phyloP scores from a whole-genome alignment of 2,888 invertebrate species.

The Cheilosia scutellata region DNA sequence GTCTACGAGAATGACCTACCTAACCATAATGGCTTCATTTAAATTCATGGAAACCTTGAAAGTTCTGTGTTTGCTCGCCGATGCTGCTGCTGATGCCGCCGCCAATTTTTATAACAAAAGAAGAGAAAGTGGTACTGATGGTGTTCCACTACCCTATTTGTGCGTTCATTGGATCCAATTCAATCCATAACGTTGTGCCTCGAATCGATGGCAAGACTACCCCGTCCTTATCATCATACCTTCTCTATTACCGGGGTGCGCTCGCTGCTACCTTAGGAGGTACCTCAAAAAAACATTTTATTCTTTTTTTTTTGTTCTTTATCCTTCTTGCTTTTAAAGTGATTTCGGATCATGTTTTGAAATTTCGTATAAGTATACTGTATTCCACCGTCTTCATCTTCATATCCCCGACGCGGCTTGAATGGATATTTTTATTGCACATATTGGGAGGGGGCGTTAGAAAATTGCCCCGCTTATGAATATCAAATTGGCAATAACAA shows the following conservation, averaged over 20 bases:
- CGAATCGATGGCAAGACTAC: constrained; percentile 51
- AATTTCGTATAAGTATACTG: constrained; percentile 26
- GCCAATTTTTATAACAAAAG: constrained; percentile 49
- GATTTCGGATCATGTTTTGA: constrained; percentile 54
- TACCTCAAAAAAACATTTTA: constrained; percentile 47
- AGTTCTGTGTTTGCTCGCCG: constrained; percentile 61
- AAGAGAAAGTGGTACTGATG: constrained; percentile 42
- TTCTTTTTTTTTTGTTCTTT: constrained; percentile 7
- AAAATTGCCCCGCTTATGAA: constrained; percentile 67
- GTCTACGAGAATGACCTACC: constrained; percentile 68
- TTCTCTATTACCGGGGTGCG: constrained; percentile 5
- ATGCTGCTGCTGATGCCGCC: constrained; percentile 18
- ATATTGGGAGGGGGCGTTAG: constrained; percentile 31
- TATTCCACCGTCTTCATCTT: constrained; percentile 37
- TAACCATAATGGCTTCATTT: constrained; percentile 74
- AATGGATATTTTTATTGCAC: constrained; percentile 64
- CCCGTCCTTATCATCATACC: constrained; percentile 31
- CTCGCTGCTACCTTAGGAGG: constrained; percentile 6
- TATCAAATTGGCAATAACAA: constrained; percentile 74
- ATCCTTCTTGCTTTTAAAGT: constrained; percentile 48
- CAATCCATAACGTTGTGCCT: constrained; percentile 35
- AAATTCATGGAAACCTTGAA: constrained; percentile 76
- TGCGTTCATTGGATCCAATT: constrained; percentile 38
- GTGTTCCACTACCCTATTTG: constrained; percentile 66
- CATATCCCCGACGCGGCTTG: constrained; percentile 27